These are phyloP conservation scores for Platysteira castanea DNA, from an alignment of 2,113 vertebrate genomes.

Conservation along the genomic window DNA sequence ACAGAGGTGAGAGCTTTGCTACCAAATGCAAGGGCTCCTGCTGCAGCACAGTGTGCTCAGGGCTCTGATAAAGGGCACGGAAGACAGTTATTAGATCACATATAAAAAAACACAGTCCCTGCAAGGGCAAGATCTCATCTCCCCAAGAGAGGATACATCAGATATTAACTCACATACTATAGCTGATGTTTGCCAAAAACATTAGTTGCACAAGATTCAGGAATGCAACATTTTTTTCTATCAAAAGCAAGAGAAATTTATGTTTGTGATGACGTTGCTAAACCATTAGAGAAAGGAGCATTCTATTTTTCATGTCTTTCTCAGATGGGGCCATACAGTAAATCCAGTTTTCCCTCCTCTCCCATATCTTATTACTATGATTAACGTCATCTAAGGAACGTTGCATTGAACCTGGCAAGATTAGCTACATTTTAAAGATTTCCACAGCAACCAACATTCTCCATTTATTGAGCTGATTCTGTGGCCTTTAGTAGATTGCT, in stretches of 20 bases:
- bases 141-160: constrained; percentile 35
- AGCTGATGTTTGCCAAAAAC: constrained; percentile 39
- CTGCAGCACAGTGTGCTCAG: neutral
- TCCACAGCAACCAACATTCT: constrained; percentile 44
- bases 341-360: constrained; percentile 50
- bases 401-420: constrained; percentile 36
- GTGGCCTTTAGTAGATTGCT: neutral
- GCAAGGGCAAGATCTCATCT: constrained; percentile 39
- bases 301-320: constrained; percentile 20
- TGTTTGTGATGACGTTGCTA: constrained; percentile 22
- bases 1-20: neutral
- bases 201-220: constrained; percentile 45
- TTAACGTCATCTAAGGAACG: constrained; percentile 16
- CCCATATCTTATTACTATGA: constrained; percentile 37
- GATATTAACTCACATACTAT: constrained; percentile 31
- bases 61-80: neutral
- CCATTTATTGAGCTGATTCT: constrained; percentile 1
- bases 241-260: constrained; percentile 46
- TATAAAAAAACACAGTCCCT: neutral
- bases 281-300: neutral
- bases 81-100: neutral
- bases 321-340: constrained; percentile 19
- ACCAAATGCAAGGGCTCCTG: neutral
- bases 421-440: constrained; percentile 35
- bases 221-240: constrained; percentile 43